phyloP scores from a whole-genome alignment of 1,140 invertebrate species.

The Leptestheria dahalacensis region DNA sequence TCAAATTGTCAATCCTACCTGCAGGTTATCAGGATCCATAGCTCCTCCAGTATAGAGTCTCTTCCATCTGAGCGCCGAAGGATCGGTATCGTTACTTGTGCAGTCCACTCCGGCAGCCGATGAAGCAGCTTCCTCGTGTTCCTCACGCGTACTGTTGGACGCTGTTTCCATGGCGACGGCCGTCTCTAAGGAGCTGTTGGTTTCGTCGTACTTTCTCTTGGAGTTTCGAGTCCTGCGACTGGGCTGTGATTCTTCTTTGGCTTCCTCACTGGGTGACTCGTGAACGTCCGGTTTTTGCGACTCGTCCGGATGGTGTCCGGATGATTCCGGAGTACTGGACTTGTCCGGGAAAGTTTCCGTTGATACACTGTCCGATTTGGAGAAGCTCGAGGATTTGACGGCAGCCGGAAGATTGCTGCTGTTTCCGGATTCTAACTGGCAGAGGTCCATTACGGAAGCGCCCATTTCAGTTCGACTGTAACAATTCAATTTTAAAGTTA shows the following conservation, averaged over 20 bases:
- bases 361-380: not conserved
- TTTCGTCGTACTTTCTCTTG: not conserved
- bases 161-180: not conserved
- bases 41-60: slow-evolving; percentile 2
- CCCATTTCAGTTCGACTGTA: slow-evolving; percentile 78
- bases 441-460: slow-evolving; percentile 80
- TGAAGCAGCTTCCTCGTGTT: not conserved
- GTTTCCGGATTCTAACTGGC: slow-evolving; percentile 65
- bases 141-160: not conserved
- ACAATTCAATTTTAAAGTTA: slow-evolving; percentile 22
- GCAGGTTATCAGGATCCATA: slow-evolving; percentile 1
- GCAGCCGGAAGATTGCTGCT: slow-evolving; percentile 21
- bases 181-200: not conserved
- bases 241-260: not conserved
- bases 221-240: not conserved
- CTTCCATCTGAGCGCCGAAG: not conserved
- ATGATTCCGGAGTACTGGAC: not conserved
- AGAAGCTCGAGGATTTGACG: not conserved
- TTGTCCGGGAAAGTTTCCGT: not conserved
- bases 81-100: not conserved
- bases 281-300: not conserved
- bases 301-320: not conserved
- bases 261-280: not conserved
- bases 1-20: not conserved
- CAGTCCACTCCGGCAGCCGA: not conserved